These are phyloP conservation scores for Baronia brevicornis DNA, from an alignment of 2,888 invertebrate genomes.

Conservation along the genomic window DNA sequence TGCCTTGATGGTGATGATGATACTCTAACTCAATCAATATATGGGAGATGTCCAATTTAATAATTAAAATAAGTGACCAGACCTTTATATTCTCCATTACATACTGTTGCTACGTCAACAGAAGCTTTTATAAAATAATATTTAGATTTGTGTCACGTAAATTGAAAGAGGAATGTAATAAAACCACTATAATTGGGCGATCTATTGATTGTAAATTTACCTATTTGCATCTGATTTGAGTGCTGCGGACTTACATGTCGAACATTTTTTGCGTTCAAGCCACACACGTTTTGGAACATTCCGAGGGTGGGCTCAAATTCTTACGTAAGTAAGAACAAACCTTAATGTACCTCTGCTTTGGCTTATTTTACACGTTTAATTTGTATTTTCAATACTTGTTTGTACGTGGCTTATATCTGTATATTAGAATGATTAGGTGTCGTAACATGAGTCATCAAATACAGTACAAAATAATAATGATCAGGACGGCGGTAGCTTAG, in stretches of 20 bases:
- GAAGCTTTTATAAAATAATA: conserved; percentile 31
- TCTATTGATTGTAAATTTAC: conserved; percentile 58
- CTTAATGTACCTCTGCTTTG: no score
- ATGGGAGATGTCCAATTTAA: no score
- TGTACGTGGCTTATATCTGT: no score
- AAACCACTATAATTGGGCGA: conserved; percentile 49
- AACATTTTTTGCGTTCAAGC: conserved; percentile 31
- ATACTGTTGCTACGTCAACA: conserved; percentile 32
- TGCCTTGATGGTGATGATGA: no score
- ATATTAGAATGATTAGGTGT: no score
- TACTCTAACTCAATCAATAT: no score
- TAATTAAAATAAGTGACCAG: no score
- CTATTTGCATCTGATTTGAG: conserved; percentile 56
- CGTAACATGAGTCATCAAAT: no score
- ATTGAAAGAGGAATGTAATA: conserved; percentile 39
- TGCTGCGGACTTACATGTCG: conserved; percentile 39
- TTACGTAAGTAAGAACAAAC: no score
- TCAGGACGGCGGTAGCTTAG: no score
- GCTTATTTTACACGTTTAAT: no score
- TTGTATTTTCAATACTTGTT: conserved; percentile 7
- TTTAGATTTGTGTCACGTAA: conserved; percentile 28
- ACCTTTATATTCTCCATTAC: conserved; percentile 14
- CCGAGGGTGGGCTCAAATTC: conserved; percentile 12
- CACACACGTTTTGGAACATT: conserved; percentile 22
- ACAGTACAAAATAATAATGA: no score